Evolutionary conservation across 1,140 invertebrate species (phyloP).

Genomic region (Drosophila orena): DNA sequence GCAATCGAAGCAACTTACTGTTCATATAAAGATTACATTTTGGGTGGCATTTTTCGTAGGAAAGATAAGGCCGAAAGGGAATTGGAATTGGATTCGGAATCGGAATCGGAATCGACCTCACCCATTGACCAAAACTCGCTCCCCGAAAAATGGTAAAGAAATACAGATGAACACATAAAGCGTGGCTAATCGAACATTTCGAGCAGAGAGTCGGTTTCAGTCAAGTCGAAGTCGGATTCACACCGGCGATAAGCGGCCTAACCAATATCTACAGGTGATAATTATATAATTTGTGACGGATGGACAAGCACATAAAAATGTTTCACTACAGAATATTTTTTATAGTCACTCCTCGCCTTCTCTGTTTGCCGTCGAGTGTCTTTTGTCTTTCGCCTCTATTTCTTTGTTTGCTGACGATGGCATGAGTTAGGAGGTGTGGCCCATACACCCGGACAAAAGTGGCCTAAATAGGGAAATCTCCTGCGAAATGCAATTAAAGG

Average conservation of each 20-base stretch:
- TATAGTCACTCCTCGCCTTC: slow-evolving; percentile 53
- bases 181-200: slow-evolving; percentile 82
- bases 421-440: slow-evolving; percentile 47
- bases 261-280: slow-evolving; percentile 76
- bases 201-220: slow-evolving; percentile 52
- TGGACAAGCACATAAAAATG: slow-evolving; percentile 83
- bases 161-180: slow-evolving; percentile 80
- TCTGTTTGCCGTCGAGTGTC: slow-evolving; percentile 58
- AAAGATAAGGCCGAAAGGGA: slow-evolving; percentile 66
- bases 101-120: slow-evolving; percentile 17
- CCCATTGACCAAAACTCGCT: slow-evolving; percentile 48
- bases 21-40: slow-evolving; percentile 70
- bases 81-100: slow-evolving; percentile 23
- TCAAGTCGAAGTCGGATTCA: slow-evolving; percentile 61
- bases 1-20: slow-evolving; percentile 23
- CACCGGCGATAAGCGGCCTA: slow-evolving; percentile 75
- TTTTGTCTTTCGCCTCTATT: slow-evolving; percentile 67
- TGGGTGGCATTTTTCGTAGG: slow-evolving; percentile 76
- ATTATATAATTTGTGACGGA: slow-evolving; percentile 84
- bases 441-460: slow-evolving; percentile 25
- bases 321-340: slow-evolving; percentile 79
- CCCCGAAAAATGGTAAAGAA: slow-evolving; percentile 13
- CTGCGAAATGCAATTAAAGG: background rate
- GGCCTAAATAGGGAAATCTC: background rate
- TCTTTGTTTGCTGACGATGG: slow-evolving; percentile 59